Base-by-base conservation (phyloP, 2,113 vertebrate genomes). In the Panthera tigris region DNA sequence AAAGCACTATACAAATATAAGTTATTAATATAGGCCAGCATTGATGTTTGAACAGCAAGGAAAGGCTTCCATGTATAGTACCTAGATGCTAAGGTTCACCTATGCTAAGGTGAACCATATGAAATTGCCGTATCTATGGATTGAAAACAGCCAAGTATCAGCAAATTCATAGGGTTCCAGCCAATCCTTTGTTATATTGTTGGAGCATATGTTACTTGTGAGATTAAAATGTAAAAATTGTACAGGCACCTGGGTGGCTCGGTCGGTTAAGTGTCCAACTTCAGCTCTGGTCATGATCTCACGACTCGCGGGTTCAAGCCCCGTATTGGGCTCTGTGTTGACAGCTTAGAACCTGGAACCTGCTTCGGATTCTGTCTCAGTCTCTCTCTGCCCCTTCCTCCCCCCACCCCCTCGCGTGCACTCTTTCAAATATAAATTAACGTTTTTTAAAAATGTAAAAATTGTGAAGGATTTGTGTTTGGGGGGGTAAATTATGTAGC, bases 11-110 rank as follows among this genome's bases (percentile, higher is more conserved):
- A 23, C 91, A 91, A 93, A 96, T 78, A 69, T 78, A 90, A 97
- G 80, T 92, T 96, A 97, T 96, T 96, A 91, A 96, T 92, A 94
- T 55, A 76, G 93, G 41, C 84, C 88, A 92, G 50, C 81, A 41
- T 25, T 78, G 39, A 33, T 73, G 52, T 76, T 50, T 39, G 65
- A 69, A 61, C 81, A 89, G 33, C 57, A 45, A 63, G 23, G 48
- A 66, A 71, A 82, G 86, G 36, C 69, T 52, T 68, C 41, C 61
- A 27, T n/a, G 71, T 86, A 19, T 2, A 69, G 33, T 84, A 36
- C 61, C 39, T 39, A 39, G 39, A 39, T 39, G 39, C 39, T 39
- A 39, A 39, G 39, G 39, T 39, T 39, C 39, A 39, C 4, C 39
- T 55, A 23, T 18, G 25, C 39, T 73, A 57, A 83, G 55, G 83